phyloP scores from a whole-genome alignment of 2,113 vertebrate genomes.

The Phalacrocorax aristotelis region DNA sequence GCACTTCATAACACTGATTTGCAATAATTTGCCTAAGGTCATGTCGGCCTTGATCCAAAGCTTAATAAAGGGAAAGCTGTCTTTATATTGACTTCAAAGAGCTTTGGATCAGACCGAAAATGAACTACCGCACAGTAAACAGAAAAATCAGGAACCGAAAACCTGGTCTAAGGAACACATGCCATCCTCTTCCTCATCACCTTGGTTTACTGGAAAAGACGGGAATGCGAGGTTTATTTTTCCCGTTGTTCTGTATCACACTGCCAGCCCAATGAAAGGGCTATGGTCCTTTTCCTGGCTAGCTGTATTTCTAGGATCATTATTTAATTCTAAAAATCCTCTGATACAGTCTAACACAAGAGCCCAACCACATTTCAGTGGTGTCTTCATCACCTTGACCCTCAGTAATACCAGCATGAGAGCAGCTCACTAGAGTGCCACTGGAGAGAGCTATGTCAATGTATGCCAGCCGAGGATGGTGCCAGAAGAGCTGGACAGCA shows the following conservation, averaged over 20 bases:
- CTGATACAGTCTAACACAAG: background rate
- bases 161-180: background rate
- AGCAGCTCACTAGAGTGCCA: background rate
- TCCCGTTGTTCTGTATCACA: background rate
- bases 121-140: background rate
- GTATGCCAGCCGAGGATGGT: background rate
- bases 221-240: accelerated
- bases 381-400: background rate
- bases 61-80: constrained; percentile 20
- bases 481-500: background rate
- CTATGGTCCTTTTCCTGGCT: background rate
- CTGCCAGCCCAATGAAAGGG: background rate
- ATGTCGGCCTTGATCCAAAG: constrained; percentile 19
- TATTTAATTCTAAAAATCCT: background rate
- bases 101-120: constrained; percentile 5
- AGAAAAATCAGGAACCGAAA: background rate
- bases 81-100: constrained; percentile 52
- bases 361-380: background rate
- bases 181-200: background rate
- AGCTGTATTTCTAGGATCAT: background rate
- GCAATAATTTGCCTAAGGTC: constrained; percentile 39
- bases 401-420: background rate
- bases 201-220: background rate
- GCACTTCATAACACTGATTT: background rate
- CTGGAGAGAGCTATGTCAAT: background rate